phyloP scores from a whole-genome alignment of 2,113 vertebrate species.

The Sisor rabdophorus region DNA sequence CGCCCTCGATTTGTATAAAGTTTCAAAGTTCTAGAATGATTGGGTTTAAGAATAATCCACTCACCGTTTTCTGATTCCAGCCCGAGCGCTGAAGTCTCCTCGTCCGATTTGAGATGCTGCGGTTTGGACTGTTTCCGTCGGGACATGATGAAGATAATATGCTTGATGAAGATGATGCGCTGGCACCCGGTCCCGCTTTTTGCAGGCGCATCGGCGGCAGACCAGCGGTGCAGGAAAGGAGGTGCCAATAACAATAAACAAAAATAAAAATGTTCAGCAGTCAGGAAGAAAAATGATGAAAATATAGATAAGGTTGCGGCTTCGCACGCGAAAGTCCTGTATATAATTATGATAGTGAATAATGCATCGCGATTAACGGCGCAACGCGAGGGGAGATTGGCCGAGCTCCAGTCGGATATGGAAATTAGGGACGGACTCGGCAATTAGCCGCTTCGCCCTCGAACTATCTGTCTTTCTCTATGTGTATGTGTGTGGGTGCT shows the following conservation, averaged over 20 bases:
- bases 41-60: conserved; percentile 39
- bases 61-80: conserved; percentile 89
- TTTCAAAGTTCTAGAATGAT: background rate
- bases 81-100: conserved; percentile 84
- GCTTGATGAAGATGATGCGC: conserved; percentile 49
- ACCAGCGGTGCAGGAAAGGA: conserved; percentile 44
- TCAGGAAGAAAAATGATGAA: conserved; percentile 46
- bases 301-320: conserved; percentile 71
- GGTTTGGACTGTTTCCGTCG: conserved; percentile 99
- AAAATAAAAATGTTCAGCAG: background rate
- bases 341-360: conserved; percentile 95
- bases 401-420: conserved; percentile 91
- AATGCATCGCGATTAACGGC: conserved; percentile 90
- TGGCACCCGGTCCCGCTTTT: conserved; percentile 79
- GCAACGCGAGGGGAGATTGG: conserved; percentile 74
- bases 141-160: conserved; percentile 83
- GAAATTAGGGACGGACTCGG: conserved; percentile 89
- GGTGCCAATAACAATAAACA: background rate
- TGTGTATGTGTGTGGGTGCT: conserved; percentile 43
- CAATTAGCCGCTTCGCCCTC: conserved; percentile 86
- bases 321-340: conserved; percentile 81
- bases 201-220: conserved; percentile 88
- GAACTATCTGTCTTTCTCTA: conserved; percentile 76
- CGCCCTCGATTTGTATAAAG: background rate
- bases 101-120: conserved; percentile 95